Conservation (phyloP, 2,888 invertebrate genomes). For the Keiferia lycopersicella region DNA sequence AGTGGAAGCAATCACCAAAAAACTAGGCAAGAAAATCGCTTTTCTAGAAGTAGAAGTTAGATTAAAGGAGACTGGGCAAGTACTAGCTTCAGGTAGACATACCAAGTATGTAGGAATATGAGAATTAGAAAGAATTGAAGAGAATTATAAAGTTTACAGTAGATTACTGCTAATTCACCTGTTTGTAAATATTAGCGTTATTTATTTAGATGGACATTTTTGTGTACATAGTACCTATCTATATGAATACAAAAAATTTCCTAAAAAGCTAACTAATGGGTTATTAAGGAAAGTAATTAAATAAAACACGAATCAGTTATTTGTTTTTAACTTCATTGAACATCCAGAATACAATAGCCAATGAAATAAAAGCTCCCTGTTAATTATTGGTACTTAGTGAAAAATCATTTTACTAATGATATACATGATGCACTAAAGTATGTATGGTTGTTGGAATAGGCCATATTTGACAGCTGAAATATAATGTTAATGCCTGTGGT, state of each 20-base stretch:
- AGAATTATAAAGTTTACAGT: no score
- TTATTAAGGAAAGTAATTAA: background rate
- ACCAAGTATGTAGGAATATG: constrained; percentile 84
- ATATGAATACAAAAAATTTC: no score
- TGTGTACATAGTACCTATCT: background rate
- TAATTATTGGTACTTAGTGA: background rate
- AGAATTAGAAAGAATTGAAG: no score
- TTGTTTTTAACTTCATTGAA: constrained; percentile 6
- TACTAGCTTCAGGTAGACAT: constrained; percentile 92
- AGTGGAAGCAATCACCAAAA: constrained; percentile 89
- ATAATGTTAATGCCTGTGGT: no score
- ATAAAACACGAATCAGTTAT: background rate
- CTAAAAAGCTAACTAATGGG: background rate
- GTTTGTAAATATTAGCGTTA: background rate
- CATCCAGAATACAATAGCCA: background rate
- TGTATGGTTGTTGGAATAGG: no score
- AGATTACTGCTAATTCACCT: no score
- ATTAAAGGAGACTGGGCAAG: constrained; percentile 86
- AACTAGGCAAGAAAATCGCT: constrained; percentile 89
- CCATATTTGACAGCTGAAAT: no score
- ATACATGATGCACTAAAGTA: no score
- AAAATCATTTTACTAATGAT: background rate
- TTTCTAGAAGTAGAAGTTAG: constrained; percentile 90
- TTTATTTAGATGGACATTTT: background rate
- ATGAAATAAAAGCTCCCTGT: background rate